Conservation (phyloP, 1,140 invertebrate species). For the Condylostylus longicornis region DNA sequence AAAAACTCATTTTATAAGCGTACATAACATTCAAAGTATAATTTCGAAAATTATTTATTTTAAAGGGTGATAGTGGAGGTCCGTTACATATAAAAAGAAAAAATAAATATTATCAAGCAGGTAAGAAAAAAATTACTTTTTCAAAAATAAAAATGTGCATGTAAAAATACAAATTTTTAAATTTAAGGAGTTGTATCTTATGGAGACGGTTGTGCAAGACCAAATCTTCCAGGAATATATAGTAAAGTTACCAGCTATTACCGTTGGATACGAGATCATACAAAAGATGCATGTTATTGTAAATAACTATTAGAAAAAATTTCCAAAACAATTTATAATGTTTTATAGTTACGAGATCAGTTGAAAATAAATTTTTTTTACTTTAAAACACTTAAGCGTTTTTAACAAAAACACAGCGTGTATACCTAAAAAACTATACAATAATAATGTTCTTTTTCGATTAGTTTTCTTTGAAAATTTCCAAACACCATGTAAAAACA, state of each 20-base stretch:
- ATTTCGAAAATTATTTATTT: constrained; percentile 6
- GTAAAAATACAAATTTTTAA: constrained; percentile 14
- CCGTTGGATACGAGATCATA: constrained; percentile 47
- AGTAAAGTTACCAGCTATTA: constrained; percentile 50
- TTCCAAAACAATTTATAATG: too few relatives aligned
- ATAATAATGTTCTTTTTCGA: too few relatives aligned
- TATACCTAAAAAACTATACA: too few relatives aligned
- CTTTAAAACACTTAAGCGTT: too few relatives aligned
- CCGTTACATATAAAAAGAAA: constrained; percentile 39
- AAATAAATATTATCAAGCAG: constrained; percentile 32
- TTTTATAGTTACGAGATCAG: too few relatives aligned
- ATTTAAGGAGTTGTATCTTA: constrained; percentile 44
- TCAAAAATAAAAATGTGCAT: constrained; percentile 6
- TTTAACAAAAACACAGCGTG: too few relatives aligned
- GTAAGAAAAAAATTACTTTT: constrained; percentile 25
- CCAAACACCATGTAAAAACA: too few relatives aligned
- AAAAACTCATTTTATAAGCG: background rate
- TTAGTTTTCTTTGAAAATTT: too few relatives aligned
- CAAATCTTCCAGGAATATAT: constrained; percentile 52
- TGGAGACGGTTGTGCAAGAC: constrained; percentile 49
- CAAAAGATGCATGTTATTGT: constrained; percentile 46
- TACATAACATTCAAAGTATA: background rate
- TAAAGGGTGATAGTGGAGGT: constrained; percentile 50
- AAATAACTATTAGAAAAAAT: too few relatives aligned
- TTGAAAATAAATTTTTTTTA: too few relatives aligned